A percentile compares a stretch with the other conserved stretches of the same genome.
phyloP scores from a whole-genome alignment of 2,113 vertebrate species.

The Terrapene triunguis region DNA sequence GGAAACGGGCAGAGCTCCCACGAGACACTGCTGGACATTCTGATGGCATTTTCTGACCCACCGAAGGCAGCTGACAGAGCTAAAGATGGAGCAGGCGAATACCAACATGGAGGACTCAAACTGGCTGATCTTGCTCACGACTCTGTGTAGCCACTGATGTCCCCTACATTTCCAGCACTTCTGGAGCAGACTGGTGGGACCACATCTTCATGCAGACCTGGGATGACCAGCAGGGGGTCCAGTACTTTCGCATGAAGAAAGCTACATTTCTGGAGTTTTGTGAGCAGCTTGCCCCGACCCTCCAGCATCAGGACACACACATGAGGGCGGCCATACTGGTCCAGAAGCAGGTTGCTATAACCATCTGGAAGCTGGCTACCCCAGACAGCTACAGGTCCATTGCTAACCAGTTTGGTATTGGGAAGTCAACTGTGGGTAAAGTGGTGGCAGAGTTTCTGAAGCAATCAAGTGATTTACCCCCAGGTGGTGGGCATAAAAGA shows the following conservation, averaged over 20 bases:
- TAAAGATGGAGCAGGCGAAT: neutral
- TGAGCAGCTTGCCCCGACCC: neutral
- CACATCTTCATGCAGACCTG: neutral
- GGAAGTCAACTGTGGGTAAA: neutral
- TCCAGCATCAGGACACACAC: neutral
- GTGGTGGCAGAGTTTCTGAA: no score
- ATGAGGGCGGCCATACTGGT: neutral
- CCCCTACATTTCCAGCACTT: no score
- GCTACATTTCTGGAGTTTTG: neutral
- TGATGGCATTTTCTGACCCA: neutral
- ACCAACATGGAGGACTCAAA: neutral
- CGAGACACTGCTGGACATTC: neutral
- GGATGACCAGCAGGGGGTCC: neutral
- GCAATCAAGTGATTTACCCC: neutral
- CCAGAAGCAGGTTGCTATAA: neutral
- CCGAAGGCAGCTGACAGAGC: neutral
- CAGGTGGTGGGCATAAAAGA: neutral
- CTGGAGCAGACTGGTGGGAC: neutral
- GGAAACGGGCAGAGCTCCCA: neutral
- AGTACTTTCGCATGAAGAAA: neutral
- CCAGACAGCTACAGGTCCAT: neutral
- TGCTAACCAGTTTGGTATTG: neutral
- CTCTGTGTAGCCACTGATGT: neutral
- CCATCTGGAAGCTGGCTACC: neutral
- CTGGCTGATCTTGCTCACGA: neutral